Base-by-base conservation (phyloP, 2,888 invertebrate genomes). In the Cryptus armator region DNA sequence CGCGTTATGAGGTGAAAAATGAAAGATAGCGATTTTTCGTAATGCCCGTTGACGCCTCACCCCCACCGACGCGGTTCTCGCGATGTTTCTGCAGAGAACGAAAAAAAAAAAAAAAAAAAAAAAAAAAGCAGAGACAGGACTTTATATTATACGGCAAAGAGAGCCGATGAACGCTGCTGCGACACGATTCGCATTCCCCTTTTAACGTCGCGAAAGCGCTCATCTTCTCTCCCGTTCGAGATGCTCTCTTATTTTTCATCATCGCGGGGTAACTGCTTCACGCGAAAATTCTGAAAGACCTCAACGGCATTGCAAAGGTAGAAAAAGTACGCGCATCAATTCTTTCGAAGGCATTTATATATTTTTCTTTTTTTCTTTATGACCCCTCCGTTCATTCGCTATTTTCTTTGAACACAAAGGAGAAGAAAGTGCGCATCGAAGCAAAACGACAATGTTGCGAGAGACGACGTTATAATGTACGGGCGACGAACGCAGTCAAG, bases 1-100 rank as follows among this genome's bases (percentile, higher is more conserved):
- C 87, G 88, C 88, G 91, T 92, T 92, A 93, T 92, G 92, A 92
- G 90, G 91, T 91, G 93, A 92, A 92, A 93, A 93, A 93, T 92
- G 91, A 90, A 91, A 92, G 91, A 92, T 91, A 91, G 91, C 91
- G 90, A 91, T 92, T 90, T 37, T 92, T 90, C 88, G 84, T 81
- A 78, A 81, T 86, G 88, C 83, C 70, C 78, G 85, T 84, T 79
- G 86, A 80, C 81, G 81, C 79, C 68, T 75, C 70, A 66, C 78
- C 70, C 48, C 19, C 44, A 24, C 46, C 16, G 24, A 70, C 56
- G 19, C 19, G 24, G 16, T 53, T 19, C 53, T 1, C 74, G 84
- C 79, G 32, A 32, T 62, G 32, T 62, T 62, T 32, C 62, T 14
- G 32, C 62, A 32, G 32, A 14, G 2, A 14, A 29, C 14, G 29